A percentile compares a stretch with the other conserved stretches of the same genome.
Conservation (phyloP, 2,797 vertebrate species). For the Artibeus jamaicensis region DNA sequence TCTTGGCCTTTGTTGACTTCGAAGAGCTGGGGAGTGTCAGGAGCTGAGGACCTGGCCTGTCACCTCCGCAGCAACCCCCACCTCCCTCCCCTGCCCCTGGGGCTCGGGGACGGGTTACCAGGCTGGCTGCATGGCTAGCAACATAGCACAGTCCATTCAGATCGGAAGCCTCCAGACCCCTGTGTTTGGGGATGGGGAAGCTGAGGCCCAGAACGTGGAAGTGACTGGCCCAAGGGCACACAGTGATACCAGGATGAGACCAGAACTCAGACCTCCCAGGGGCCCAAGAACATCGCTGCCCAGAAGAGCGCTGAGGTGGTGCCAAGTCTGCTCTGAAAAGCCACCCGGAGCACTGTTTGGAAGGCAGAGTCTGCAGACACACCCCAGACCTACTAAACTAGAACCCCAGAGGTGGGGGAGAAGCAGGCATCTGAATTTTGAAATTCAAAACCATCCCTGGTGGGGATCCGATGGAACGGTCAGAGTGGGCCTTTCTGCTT, state of each 20-base stretch:
- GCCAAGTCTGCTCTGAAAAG: background rate
- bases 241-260: background rate
- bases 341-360: background rate
- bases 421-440: background rate
- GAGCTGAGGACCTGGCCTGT: accelerated
- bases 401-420: background rate
- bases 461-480: accelerated
- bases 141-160: background rate
- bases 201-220: background rate
- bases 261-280: background rate
- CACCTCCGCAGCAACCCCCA: accelerated
- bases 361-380: background rate
- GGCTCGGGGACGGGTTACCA: background rate
- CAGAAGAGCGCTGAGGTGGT: background rate
- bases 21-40: background rate
- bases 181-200: background rate
- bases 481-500: background rate
- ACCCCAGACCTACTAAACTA: background rate
- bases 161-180: background rate
- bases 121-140: background rate
- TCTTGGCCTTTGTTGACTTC: background rate
- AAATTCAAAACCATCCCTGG: background rate
- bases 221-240: background rate
- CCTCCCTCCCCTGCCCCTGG: background rate
- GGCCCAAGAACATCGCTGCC: background rate